A percentile compares a stretch with the other conserved stretches of the same genome.
Evolutionary conservation across 2,888 invertebrate species (phyloP).

Genomic region (Hypomecis atomaria): DNA sequence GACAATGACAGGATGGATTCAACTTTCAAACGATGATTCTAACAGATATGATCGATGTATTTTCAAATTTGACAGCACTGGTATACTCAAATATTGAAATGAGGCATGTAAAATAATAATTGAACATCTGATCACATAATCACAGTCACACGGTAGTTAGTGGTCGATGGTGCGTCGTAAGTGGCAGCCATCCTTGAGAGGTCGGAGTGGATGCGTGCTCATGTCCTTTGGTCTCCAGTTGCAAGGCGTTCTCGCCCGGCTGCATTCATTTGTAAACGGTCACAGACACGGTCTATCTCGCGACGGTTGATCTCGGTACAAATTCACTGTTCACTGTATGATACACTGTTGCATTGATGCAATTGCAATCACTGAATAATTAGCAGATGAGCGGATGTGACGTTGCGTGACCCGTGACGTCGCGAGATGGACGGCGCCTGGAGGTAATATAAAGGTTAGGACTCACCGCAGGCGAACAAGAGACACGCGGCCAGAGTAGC

Average conservation of each 20-base stretch:
- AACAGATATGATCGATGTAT: neutral
- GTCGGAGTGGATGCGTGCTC: conserved; percentile 59
- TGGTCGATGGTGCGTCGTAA: conserved; percentile 59
- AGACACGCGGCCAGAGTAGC: conserved; percentile 84
- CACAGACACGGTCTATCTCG: conserved; percentile 73
- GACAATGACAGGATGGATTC: conserved; percentile 34
- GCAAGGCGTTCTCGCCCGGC: conserved; percentile 68
- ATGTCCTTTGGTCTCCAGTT: conserved; percentile 70
- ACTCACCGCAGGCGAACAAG: conserved; percentile 84
- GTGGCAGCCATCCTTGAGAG: conserved; percentile 73
- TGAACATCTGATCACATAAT: conserved; percentile 48
- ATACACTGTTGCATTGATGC: conserved; percentile 66
- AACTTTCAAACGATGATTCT: conserved; percentile 9
- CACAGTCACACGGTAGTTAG: conserved; percentile 57
- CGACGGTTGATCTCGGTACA: conserved; percentile 64
- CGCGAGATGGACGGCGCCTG: conserved; percentile 77
- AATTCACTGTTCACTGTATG: conserved; percentile 80
- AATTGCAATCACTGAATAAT: conserved; percentile 72
- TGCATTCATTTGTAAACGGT: conserved; percentile 69
- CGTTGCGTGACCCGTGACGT: conserved; percentile 74
- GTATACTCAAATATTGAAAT: neutral
- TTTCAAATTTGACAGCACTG: neutral
- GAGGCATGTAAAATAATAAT: conserved; percentile 24
- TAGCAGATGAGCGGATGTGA: conserved; percentile 63
- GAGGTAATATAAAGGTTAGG: conserved; percentile 81